Evolutionary conservation across 2,888 invertebrate genomes (phyloP), one percentile per base, ranked within the genome.

Genomic region (Druceiella hillmani): DNA sequence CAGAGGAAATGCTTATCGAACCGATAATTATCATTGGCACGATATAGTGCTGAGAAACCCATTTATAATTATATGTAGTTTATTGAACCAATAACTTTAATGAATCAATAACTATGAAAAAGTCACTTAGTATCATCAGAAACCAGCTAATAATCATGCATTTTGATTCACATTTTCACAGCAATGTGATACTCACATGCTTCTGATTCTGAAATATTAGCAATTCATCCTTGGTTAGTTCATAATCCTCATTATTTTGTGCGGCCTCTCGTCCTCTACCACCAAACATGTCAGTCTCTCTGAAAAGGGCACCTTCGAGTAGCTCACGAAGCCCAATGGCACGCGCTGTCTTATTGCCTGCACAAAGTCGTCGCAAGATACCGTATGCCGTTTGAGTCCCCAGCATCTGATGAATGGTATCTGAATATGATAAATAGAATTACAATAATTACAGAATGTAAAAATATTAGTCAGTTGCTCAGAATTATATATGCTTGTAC

Each of bases 161-260:
- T n/a, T n/a, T n/a, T n/a, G n/a, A n/a, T n/a, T n/a, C n/a, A n/a
- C n/a, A n/a, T n/a, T n/a, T n/a, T n/a, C n/a, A n/a, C n/a, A n/a
- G n/a, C n/a, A n/a, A n/a, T n/a, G n/a, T n/a, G n/a, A n/a, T n/a
- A 3, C 67, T 65, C 50, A 80, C 84, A 56, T 87, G 85, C 63
- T 82, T 86, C 54, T 85, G 81, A 60, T 89, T 89, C 54, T 87
- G 77, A 51, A 81, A 75, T 39, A 88, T 64, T 5, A 86, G 61
- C 44, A 74, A 56, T 41, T 76, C 77, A 25, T 74, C 73, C 38
- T 54, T 64, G 49, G 54, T 50, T 15, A 55, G 56, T 24, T 59
- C 56, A 22, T 58, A 58, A 24, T 46, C 50, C 46, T 57, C 44
- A 69, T 67, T 51, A 50, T 53, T 61, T 5, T 54, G 52, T 4